Evolutionary conservation across 1,140 invertebrate species (phyloP), one percentile per base, ranked within the genome.

Genomic region (Calephelis nemesis): DNA sequence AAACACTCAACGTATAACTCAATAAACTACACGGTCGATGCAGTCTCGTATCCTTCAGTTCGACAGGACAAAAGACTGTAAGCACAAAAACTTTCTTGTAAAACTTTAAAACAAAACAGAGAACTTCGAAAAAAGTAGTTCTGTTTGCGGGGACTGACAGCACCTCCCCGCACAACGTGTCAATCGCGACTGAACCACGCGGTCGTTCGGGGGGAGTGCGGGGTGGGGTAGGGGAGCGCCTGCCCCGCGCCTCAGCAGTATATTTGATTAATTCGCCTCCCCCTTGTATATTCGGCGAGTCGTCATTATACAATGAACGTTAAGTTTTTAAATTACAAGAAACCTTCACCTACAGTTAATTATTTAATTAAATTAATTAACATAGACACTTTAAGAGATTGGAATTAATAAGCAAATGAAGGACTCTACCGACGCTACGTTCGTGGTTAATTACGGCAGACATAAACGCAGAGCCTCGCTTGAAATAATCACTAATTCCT

Each of bases 211-310:
- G 79, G 84, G 76, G 74, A 65, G 60, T 74, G 76, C 63, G 79
- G 76, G 72, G 71, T 49, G 74, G 72, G 72, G 45, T 68, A 49
- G 52, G 71, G 78, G 72, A 76, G 74, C 77, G 73, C 81, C 77
- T 66, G 65, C 79, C 85, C 83, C 83, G 78, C 85, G 74, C 84
- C 87, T 78, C 85, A 76, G 84, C 85, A 76, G 85, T 91, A 91
- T 91, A 91, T 91, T 91, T 91, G 88, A 91, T 91, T 91, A 91
- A 91, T 91, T 91, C 83, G 87, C 86, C 88, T 90, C 87, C 88
- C 81, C 88, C 88, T 91, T 88, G 86, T 90, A 91, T 85, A 87
- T 86, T 87, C 87, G 84, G 77, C 79, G 82, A 90, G 83, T 88
- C 86, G 85, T 81, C 81, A 81, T 88, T 89, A 58, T 58, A 87